A percentile compares a stretch with the other conserved stretches of the same genome.
Conservation (phyloP, 2,797 vertebrate genomes). For the Onychomys leucogaster region DNA sequence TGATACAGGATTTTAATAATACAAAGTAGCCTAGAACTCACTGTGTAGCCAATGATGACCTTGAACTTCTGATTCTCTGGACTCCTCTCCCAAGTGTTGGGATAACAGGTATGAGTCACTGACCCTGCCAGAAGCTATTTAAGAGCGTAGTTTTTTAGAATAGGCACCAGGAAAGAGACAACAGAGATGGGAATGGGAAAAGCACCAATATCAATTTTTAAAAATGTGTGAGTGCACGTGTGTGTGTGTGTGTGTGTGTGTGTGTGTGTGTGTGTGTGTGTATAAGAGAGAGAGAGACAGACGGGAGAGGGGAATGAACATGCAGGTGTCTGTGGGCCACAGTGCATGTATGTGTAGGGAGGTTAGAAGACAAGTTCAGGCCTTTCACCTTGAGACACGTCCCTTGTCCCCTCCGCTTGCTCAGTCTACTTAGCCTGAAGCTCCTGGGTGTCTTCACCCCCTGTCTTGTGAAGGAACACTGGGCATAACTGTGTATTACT, state of each 20-base stretch:
- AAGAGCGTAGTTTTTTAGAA: background rate
- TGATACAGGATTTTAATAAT: background rate
- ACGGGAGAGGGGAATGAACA: background rate
- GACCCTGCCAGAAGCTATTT: background rate
- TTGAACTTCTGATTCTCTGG: background rate
- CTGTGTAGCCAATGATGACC: background rate
- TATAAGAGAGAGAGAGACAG: background rate
- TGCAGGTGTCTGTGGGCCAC: background rate
- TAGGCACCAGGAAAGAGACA: conserved; percentile 19
- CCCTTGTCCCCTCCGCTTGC: too few relatives aligned
- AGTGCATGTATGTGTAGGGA: background rate
- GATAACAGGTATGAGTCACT: background rate
- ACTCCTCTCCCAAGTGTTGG: background rate
- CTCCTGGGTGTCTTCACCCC: background rate
- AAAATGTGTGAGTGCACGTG: background rate
- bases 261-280: background rate
- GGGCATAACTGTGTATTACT: background rate
- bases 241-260: background rate
- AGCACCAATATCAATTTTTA: background rate
- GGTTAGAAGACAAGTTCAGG: background rate
- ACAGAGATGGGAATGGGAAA: background rate
- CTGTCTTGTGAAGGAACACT: background rate
- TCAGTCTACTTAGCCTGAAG: background rate
- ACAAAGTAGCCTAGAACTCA: background rate
- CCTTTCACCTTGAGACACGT: background rate